Percentiles rank a stretch among this genome's conserved stretches.
Conservation (phyloP, 2,797 vertebrate species). For the Ctenosaura bakeri region DNA sequence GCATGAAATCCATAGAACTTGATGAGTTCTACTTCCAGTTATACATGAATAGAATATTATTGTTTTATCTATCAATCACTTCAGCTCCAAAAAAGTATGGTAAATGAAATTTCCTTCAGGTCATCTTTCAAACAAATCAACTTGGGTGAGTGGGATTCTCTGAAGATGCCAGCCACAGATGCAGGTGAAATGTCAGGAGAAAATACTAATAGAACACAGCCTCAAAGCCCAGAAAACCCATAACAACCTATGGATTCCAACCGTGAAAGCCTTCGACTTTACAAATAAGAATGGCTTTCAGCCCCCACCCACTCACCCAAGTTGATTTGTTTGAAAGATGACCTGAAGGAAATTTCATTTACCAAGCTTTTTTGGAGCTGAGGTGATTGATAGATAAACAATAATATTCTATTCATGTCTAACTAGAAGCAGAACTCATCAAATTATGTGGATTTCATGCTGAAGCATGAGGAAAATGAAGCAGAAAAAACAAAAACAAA, state of each 20-base stretch:
- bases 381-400: not conserved
- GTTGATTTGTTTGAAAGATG: not conserved
- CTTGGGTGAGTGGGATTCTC: not conserved
- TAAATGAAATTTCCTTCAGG: not conserved
- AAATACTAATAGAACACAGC: too few relatives aligned
- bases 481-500: not conserved
- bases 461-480: not conserved
- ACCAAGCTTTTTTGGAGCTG: not conserved
- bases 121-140: not conserved
- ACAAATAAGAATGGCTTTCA: too few relatives aligned
- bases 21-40: too few relatives aligned
- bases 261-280: too few relatives aligned
- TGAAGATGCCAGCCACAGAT: too few relatives aligned
- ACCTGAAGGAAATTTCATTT: not conserved
- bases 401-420: not conserved
- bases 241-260: too few relatives aligned
- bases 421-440: too few relatives aligned
- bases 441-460: not conserved
- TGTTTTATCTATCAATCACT: not conserved
- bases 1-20: not conserved
- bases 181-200: too few relatives aligned
- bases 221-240: too few relatives aligned
- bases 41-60: not conserved
- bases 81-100: not conserved
- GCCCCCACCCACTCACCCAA: too few relatives aligned